Base-by-base conservation (phyloP, 1,140 invertebrate species). In the Drosophila ercepeae region DNA sequence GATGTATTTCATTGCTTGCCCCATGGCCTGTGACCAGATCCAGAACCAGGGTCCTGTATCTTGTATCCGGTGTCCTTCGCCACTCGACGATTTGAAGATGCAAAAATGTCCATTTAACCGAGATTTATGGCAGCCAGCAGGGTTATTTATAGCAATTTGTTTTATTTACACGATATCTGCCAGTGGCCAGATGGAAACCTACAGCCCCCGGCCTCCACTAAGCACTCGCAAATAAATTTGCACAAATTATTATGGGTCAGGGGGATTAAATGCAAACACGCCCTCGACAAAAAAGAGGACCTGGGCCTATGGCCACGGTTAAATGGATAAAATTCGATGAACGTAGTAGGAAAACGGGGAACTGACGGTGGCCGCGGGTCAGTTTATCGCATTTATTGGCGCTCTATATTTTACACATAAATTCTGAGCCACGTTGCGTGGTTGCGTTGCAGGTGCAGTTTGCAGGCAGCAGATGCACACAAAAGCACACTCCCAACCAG, bases 71-170 rank as follows among this genome's bases (percentile, higher is more conserved):
- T 49, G 18, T 46, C 41, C 39, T 52, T 46, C 57, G 54, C n/a
- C 55, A 25, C 68, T 84, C 75, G 78, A 74, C 83, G 57, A 78
- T 88, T 89, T 89, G 75, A 83, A 83, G 83, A 89, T 89, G 83
- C 83, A 89, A 89, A 89, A 89, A 89, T 89, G 83, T 83, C 83
- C 84, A 83, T 89, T 89, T 89, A 78, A 82, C 78, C 61, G 78
- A 88, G 83, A 89, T 89, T 89, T 89, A 89, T 89, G 79, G 84
- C 75, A 74, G 78, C 69, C 63, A 67, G 59, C 58, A 70, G 75
- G 81, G 81, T 89, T 89, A 89, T 89, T 89, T 89, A 89, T 89
- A 82, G 75, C 83, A 83, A 89, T 89, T 89, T 89, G 78, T 89
- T 89, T 88, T 83, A 89, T 89, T 89, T 89, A 78, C 77, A 75